Evolutionary conservation across 2,888 invertebrate genomes (phyloP).

Genomic region (Sisyra nigra): DNA sequence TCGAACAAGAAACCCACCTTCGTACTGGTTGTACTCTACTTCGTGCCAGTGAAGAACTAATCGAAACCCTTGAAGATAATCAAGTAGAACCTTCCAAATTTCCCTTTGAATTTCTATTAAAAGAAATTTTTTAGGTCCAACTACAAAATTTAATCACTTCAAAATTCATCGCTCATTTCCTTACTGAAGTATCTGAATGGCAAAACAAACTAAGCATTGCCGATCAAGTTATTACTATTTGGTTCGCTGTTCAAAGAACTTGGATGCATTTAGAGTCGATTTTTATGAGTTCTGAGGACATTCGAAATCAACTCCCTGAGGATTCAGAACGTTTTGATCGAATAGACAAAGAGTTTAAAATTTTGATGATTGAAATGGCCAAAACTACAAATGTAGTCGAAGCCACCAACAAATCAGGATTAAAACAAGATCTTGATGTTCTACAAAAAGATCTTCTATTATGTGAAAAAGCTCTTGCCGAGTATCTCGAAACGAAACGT

Average conservation of each 20-base stretch:
- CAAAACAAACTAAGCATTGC: constrained; percentile 83
- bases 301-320: constrained; percentile 81
- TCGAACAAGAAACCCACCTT: constrained; percentile 75
- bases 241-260: constrained; percentile 94
- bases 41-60: constrained; percentile 85
- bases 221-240: constrained; percentile 81
- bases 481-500: constrained; percentile 92
- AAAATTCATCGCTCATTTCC: constrained; percentile 90
- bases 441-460: constrained; percentile 74
- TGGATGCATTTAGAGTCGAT: constrained; percentile 97
- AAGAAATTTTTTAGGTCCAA: constrained; percentile 46
- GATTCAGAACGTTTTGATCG: constrained; percentile 86
- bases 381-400: constrained; percentile 77
- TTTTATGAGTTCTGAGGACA: constrained; percentile 96
- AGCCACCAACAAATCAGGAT: constrained; percentile 74
- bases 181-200: constrained; percentile 89
- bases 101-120: not conserved
- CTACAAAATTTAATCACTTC: constrained; percentile 93
- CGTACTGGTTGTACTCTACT: constrained; percentile 76
- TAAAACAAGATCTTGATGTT: constrained; percentile 62
- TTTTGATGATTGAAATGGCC: constrained; percentile 58
- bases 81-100: constrained; percentile 41
- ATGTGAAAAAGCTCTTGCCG: constrained; percentile 92
- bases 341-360: constrained; percentile 82
- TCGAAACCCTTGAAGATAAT: constrained; percentile 94